A percentile compares a stretch with the other conserved stretches of the same genome.
Conservation (phyloP, 1,140 invertebrate species). For the Cataglyphis hispanica region DNA sequence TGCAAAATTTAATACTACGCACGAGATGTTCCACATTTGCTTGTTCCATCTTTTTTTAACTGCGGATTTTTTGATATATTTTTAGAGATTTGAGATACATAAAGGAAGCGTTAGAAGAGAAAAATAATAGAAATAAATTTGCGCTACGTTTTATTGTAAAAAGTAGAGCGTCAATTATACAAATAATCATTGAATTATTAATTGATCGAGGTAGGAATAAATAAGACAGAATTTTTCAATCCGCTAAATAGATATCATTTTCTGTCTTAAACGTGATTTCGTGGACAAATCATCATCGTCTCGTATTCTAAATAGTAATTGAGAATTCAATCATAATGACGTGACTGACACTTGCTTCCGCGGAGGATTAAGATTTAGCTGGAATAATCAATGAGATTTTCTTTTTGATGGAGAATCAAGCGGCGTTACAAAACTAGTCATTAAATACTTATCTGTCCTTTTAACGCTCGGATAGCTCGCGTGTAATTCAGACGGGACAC, state of each 20-base stretch:
- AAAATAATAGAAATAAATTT: no score
- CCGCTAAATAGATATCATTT: background rate
- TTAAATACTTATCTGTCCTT: constrained; percentile 78
- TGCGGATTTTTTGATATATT: background rate
- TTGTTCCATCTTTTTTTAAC: background rate
- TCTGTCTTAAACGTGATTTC: background rate
- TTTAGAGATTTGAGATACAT: background rate
- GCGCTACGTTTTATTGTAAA: no score
- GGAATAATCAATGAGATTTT: constrained; percentile 23
- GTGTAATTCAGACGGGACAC: constrained; percentile 73
- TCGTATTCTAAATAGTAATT: constrained; percentile 7
- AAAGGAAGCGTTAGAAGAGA: no score
- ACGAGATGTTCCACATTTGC: background rate
- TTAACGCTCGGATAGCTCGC: constrained; percentile 64
- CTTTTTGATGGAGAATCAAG: constrained; percentile 69
- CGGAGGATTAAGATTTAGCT: constrained; percentile 26
- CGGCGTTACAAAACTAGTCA: constrained; percentile 69
- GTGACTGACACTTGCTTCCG: constrained; percentile 52
- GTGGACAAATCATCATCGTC: background rate
- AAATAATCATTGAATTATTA: no score
- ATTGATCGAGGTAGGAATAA: background rate
- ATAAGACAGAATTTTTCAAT: background rate
- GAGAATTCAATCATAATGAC: constrained; percentile 22
- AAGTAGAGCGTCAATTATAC: no score
- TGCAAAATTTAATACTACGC: constrained; percentile 5